Conservation (phyloP, 2,113 vertebrate genomes). For the Hydropotes inermis region DNA sequence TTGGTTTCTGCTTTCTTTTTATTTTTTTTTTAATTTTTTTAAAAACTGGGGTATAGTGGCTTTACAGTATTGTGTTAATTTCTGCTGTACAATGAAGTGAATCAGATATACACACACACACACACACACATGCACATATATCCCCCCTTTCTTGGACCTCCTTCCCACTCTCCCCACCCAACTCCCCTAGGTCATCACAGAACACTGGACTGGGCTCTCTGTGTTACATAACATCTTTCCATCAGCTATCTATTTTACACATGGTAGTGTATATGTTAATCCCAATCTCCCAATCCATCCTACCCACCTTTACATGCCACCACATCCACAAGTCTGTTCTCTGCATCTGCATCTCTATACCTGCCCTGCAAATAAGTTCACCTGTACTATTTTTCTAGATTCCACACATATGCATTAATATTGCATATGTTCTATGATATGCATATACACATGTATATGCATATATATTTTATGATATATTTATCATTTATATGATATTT, state of each 20-base stretch:
- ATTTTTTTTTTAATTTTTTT: background rate
- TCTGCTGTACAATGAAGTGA: background rate
- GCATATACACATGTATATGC: background rate
- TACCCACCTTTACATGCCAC: background rate
- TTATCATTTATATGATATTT: background rate
- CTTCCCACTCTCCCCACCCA: background rate
- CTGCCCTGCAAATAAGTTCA: background rate
- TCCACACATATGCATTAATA: background rate
- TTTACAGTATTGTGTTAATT: background rate
- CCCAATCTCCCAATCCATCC: background rate
- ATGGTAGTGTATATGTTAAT: background rate
- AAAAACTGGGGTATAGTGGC: background rate
- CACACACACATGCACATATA: background rate
- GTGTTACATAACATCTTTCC: background rate
- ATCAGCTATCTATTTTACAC: background rate
- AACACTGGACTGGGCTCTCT: background rate
- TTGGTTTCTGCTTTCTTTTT: background rate
- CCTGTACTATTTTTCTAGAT: background rate
- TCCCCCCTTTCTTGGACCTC: background rate
- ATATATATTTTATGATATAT: background rate
- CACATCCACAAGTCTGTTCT: background rate
- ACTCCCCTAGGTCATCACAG: background rate
- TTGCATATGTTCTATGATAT: background rate
- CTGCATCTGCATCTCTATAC: background rate
- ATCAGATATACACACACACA: background rate